A percentile compares a stretch with the other conserved stretches of the same genome.
These are phyloP conservation scores for Thymelicus sylvestris DNA, from an alignment of 2,888 invertebrate species.

Conservation along the genomic window DNA sequence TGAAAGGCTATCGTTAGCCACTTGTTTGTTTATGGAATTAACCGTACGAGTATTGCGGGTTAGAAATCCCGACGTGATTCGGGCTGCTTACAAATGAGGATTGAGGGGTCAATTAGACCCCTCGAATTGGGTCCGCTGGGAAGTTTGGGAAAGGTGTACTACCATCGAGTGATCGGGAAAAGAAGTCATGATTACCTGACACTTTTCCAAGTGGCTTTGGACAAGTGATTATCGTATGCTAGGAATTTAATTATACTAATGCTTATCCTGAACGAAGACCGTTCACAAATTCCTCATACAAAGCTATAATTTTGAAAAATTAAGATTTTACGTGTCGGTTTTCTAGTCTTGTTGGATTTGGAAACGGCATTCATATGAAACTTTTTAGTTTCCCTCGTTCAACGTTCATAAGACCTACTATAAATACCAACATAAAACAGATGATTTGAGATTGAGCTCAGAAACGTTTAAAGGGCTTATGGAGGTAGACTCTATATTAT, in stretches of 20 bases:
- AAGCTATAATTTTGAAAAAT: no score
- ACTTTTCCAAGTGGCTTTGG: constrained; percentile 19
- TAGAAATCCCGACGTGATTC: constrained; percentile 33
- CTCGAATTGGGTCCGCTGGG: constrained; percentile 33
- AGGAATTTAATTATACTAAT: constrained; percentile 1
- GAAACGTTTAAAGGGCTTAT: no score
- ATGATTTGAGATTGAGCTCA: no score
- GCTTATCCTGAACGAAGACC: no score
- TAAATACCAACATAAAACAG: no score
- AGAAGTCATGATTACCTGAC: constrained; percentile 42
- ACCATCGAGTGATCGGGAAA: constrained; percentile 38
- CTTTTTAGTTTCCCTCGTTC: no score
- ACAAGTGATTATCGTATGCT: constrained; percentile 15
- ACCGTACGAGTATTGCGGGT: constrained; percentile 38
- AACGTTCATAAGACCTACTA: no score
- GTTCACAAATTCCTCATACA: no score
- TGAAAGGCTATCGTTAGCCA: constrained; percentile 38
- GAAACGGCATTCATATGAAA: no score
- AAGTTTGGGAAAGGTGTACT: constrained; percentile 33
- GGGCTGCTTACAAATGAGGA: constrained; percentile 43
- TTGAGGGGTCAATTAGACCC: constrained; percentile 45
- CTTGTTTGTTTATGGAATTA: constrained; percentile 42
- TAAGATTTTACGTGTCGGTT: no score
- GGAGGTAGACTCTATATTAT: no score
- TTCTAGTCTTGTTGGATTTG: no score